Conservation (phyloP, 1,140 invertebrate genomes). For the Panagrolaimus sp. region DNA sequence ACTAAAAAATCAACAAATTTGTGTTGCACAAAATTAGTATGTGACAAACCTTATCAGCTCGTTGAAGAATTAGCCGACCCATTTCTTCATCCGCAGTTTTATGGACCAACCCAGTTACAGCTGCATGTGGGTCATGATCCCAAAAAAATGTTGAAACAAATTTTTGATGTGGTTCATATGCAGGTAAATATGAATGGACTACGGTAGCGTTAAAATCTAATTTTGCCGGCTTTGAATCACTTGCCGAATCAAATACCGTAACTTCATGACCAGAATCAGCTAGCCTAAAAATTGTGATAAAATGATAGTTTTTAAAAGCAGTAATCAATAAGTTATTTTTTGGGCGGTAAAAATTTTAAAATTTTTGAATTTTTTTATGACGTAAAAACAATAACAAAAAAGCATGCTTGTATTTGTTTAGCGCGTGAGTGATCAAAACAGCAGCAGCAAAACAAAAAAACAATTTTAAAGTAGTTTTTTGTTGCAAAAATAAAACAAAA, state of each 20-base stretch:
- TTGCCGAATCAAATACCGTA: neutral
- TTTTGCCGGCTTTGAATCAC: neutral
- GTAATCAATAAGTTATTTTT: no score
- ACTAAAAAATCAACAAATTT: no score
- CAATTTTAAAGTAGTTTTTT: no score
- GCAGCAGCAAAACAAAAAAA: no score
- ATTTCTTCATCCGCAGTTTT: neutral
- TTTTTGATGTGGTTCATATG: neutral
- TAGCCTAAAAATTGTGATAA: neutral
- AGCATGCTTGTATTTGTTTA: no score
- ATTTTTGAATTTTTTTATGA: no score
- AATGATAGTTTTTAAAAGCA: no score
- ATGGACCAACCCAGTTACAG: constrained; percentile 2
- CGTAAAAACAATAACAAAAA: no score
- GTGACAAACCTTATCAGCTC: neutral
- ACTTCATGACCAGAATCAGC: neutral
- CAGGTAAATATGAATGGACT: neutral
- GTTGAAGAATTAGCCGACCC: neutral
- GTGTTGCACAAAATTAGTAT: no score
- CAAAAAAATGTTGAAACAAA: constrained; percentile 9
- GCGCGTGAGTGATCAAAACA: no score
- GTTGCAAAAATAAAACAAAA: no score
- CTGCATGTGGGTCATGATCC: constrained; percentile 5
- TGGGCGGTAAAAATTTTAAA: no score
- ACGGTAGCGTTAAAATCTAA: neutral